Base-by-base conservation (phyloP, 2,888 invertebrate genomes). In the Poecilobothrus nobilitatus region DNA sequence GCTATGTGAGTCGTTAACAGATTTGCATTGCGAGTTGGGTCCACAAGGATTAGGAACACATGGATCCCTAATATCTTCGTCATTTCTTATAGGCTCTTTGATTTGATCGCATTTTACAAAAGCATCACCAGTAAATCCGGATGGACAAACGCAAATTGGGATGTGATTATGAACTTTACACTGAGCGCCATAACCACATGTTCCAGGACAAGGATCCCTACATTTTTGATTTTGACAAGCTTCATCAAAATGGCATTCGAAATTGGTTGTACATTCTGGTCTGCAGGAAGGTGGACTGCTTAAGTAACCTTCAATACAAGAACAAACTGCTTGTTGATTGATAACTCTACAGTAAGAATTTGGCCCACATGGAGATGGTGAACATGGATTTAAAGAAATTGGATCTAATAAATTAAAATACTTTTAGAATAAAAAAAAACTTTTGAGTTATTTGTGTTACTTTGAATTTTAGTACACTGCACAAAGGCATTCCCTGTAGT, bases 121-220 rank as follows among this genome's bases (percentile, higher is more conserved):
- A 67, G 89, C 88, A 82, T 89, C 88, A 71, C 90, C 90, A 1
- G 88, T 84, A 74, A 84, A 86, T 18, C 85, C 84, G 10, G 80
- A 79, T 67, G 86, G 84, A 76, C 91, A 91, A 65, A 84, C 85
- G 75, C 92, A 92, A 73, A 89, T 87, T 10, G 91, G 90, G 75
- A 87, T 86, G 76, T 92, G 91, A 75, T 90, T 90, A 6, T 89
- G 86, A n/a, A 91, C 90, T 81, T 88, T 87, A 76, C 92, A 92
- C 69, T 87, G 84, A 9, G 91, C 88, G 76, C 87, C 87, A 66
- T 86, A 83, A 18, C 90, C 91, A 76, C 90, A 91, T 33, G 89
- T 86, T 70, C 89, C 90, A 12, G 86, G 84, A 76, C 91, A 91
- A n/a, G 91, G 91, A 78, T 91, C 87, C 61, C 83, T 78, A 76